Percentiles rank a stretch among this genome's conserved stretches.
phyloP scores from a whole-genome alignment of 2,113 vertebrate genomes.

The Osmerus mordax region DNA sequence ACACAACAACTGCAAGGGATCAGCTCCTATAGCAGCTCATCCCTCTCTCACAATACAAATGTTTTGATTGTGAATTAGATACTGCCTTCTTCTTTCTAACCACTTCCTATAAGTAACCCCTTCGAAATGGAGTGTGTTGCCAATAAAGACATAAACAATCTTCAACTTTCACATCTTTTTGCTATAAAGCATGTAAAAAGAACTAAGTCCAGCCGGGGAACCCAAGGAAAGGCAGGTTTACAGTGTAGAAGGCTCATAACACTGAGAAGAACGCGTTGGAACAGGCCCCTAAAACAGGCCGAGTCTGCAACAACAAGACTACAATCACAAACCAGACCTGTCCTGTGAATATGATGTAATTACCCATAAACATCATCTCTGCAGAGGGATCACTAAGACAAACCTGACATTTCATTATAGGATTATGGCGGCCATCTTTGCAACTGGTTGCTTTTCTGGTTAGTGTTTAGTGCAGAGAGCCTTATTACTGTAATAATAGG shows the following conservation, averaged over 20 bases:
- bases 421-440: slow-evolving; percentile 50
- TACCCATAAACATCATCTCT: slow-evolving; percentile 37
- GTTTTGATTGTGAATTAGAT: slow-evolving; percentile 1
- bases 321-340: slow-evolving; percentile 48
- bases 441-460: slow-evolving; percentile 39
- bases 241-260: no score
- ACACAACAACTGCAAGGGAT: slow-evolving; percentile 8
- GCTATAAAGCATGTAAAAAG: slow-evolving; percentile 10
- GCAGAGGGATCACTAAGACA: slow-evolving; percentile 43
- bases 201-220: no score
- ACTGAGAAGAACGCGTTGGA: slow-evolving; percentile 17
- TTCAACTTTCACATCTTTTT: background rate
- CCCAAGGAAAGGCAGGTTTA: background rate
- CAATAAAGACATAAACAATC: background rate
- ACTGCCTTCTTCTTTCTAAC: background rate
- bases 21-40: background rate
- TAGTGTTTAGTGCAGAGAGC: slow-evolving; percentile 20
- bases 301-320: slow-evolving; percentile 45
- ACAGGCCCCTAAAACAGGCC: slow-evolving; percentile 20
- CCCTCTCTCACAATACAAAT: background rate
- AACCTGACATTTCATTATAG: slow-evolving; percentile 62
- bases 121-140: background rate
- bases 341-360: slow-evolving; percentile 51
- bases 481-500: background rate
- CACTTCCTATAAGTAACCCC: no score